A percentile compares a stretch with the other conserved stretches of the same genome.
Conservation (phyloP, 2,113 vertebrate species). For the Nesogale talazaci region DNA sequence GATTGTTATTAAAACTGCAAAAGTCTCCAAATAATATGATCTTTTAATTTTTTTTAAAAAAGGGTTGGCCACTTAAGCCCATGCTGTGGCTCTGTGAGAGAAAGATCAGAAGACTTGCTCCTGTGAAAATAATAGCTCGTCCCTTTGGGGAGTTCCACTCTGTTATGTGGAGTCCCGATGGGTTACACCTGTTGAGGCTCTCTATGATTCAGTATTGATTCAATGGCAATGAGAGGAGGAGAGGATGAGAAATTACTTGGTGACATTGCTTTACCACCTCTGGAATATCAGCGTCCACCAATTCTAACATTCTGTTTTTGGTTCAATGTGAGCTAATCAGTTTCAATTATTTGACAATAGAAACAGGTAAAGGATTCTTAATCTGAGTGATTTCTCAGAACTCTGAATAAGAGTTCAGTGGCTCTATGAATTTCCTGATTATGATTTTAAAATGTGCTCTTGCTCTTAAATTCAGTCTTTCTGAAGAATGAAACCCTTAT, state of each 20-base stretch:
- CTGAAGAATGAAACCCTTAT: slow-evolving; percentile 22
- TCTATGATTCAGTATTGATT: no score
- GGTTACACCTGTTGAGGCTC: not conserved
- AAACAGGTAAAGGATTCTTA: not conserved
- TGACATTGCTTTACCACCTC: not conserved
- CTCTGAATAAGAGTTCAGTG: not conserved
- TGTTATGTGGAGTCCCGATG: not conserved
- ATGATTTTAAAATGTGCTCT: slow-evolving; percentile 35
- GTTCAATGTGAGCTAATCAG: not conserved
- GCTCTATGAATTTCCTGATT: not conserved
- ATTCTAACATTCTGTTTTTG: not conserved
- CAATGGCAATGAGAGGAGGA: no score
- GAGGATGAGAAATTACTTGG: no score
- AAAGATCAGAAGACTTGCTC: not conserved
- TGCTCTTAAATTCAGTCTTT: not conserved
- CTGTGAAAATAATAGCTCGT: not conserved
- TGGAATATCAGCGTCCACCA: not conserved
- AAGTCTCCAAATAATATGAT: no score
- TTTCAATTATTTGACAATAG: no score
- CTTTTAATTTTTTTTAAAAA: no score
- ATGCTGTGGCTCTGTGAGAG: not conserved
- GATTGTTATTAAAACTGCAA: no score
- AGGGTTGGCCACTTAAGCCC: no score
- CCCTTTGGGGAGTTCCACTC: not conserved
- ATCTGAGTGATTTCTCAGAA: not conserved